phyloP scores from a whole-genome alignment of 2,113 vertebrate genomes.

The Callopanchax toddi region DNA sequence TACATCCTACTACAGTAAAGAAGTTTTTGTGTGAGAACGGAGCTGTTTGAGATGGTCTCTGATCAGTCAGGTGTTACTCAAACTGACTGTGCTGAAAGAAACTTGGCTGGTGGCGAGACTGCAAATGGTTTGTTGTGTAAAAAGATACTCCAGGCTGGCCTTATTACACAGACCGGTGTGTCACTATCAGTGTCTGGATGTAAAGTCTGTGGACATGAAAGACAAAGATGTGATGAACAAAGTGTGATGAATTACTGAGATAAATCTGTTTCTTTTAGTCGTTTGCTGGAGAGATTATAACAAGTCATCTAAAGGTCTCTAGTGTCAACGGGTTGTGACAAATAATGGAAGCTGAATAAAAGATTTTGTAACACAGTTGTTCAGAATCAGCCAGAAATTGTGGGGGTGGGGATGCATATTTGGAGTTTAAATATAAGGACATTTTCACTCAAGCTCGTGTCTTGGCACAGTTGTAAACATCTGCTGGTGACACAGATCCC shows the following conservation, averaged over 20 bases:
- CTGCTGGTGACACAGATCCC: slow-evolving; percentile 34
- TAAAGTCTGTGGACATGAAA: too few species aligned
- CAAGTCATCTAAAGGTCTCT: too few species aligned
- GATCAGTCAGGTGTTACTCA: slow-evolving; percentile 44
- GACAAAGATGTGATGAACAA: background rate
- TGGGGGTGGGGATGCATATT: too few species aligned
- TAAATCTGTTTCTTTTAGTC: too few species aligned
- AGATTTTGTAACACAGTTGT: too few species aligned
- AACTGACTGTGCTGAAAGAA: slow-evolving; percentile 26
- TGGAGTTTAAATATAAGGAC: too few species aligned
- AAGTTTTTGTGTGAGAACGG: background rate
- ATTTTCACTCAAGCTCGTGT: background rate
- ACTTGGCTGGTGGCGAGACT: slow-evolving; percentile 24
- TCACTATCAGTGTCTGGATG: background rate
- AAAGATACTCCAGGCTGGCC: background rate
- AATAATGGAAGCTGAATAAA: background rate
- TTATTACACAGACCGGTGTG: slow-evolving; percentile 4
- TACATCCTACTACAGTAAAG: slow-evolving; percentile 16
- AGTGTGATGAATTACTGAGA: too few species aligned
- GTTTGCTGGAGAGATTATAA: too few species aligned
- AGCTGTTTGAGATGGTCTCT: slow-evolving; percentile 28
- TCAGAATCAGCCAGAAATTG: too few species aligned
- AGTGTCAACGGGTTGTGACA: too few species aligned
- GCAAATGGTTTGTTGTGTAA: slow-evolving; percentile 19
- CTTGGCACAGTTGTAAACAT: slow-evolving; percentile 21